Percentiles rank a stretch among this genome's conserved stretches.
phyloP scores from a whole-genome alignment of 1,140 invertebrate genomes.

The Adoxophyes honmai region DNA sequence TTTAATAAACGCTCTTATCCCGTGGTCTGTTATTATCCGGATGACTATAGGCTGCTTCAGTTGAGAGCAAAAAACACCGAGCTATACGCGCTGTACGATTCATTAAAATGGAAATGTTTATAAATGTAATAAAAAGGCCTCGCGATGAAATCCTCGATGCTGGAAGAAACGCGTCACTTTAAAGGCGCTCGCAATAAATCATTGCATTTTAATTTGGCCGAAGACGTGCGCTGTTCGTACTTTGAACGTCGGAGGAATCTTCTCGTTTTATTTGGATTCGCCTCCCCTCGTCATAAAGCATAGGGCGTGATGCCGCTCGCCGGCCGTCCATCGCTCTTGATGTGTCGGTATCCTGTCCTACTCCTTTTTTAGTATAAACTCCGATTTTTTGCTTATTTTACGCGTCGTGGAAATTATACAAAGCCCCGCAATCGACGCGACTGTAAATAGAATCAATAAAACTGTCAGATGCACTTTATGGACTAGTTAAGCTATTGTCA shows the following conservation, averaged over 20 bases:
- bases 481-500: no score
- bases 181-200: conserved; percentile 37
- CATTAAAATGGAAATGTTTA: not conserved
- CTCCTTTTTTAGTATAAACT: conserved; percentile 19
- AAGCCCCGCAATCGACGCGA: not conserved
- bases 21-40: conserved; percentile 20
- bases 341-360: not conserved
- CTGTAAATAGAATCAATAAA: not conserved
- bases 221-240: conserved; percentile 37
- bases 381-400: not conserved
- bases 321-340: conserved; percentile 25
- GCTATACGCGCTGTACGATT: not conserved
- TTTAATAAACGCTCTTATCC: conserved; percentile 49
- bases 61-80: not conserved
- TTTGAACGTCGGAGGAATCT: conserved; percentile 44
- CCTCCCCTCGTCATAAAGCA: conserved; percentile 48
- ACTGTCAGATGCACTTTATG: not conserved
- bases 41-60: conserved; percentile 1
- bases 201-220: conserved; percentile 51
- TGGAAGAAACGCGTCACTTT: conserved; percentile 5
- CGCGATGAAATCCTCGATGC: not conserved
- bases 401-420: not conserved
- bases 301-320: conserved; percentile 30
- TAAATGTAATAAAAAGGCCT: no score
- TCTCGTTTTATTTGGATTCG: conserved; percentile 47